A percentile compares a stretch with the other conserved stretches of the same genome.
phyloP scores from a whole-genome alignment of 2,888 invertebrate species.

The Orgyia antiqua region DNA sequence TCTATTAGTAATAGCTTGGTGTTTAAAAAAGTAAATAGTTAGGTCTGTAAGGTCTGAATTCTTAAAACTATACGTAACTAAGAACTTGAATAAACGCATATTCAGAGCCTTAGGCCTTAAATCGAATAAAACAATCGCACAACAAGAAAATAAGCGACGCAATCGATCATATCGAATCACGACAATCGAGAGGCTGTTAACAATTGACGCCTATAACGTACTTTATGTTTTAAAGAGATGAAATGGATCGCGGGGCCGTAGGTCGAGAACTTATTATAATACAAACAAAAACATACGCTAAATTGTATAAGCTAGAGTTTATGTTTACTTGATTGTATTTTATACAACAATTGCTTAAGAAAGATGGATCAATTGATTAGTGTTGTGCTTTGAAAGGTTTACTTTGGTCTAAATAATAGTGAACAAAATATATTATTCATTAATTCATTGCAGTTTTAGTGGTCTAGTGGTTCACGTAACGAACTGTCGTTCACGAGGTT shows the following conservation, averaged over 20 bases:
- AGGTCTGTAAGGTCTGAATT: too few species aligned
- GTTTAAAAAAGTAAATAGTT: too few species aligned
- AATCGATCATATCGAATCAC: conserved; percentile 70
- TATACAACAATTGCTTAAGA: conserved; percentile 49
- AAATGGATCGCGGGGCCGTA: conserved; percentile 71
- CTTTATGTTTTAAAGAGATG: conserved; percentile 69
- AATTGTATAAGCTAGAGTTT: conserved; percentile 23
- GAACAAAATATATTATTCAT: too few species aligned
- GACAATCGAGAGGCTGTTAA: conserved; percentile 73
- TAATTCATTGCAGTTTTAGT: too few species aligned
- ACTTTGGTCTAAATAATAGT: background rate
- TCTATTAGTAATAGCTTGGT: too few species aligned
- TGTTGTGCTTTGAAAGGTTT: conserved; percentile 35
- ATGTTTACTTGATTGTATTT: conserved; percentile 24
- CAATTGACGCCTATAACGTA: conserved; percentile 71
- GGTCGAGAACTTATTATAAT: conserved; percentile 38
- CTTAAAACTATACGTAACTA: too few species aligned
- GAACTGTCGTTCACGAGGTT: too few species aligned
- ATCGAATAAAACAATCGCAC: conserved; percentile 67
- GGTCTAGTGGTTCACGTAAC: too few species aligned
- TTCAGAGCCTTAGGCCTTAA: conserved; percentile 40
- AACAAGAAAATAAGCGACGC: conserved; percentile 64
- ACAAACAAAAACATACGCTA: conserved; percentile 24
- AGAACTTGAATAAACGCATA: conserved; percentile 25
- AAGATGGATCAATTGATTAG: conserved; percentile 65